Evolutionary conservation across 2,888 invertebrate species (phyloP).

Genomic region (Drosophila stalkeri): DNA sequence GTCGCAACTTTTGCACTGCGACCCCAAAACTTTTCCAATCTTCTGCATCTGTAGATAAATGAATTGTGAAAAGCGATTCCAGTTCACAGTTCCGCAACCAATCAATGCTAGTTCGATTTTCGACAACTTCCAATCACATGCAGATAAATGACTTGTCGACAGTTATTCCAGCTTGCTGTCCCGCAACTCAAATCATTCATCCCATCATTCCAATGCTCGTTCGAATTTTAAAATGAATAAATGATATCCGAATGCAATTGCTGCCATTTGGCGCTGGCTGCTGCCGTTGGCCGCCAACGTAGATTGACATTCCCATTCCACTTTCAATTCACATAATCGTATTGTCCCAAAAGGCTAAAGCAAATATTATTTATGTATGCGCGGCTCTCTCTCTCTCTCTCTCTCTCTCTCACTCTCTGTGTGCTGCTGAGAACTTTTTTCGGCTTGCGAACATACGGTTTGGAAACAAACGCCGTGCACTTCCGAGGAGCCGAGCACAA

Average conservation of each 20-base stretch:
- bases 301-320: slow-evolving; percentile 15
- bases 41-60: slow-evolving; percentile 48
- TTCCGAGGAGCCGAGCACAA: slow-evolving; percentile 56
- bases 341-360: slow-evolving; percentile 59
- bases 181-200: background rate
- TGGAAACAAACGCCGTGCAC: slow-evolving; percentile 53
- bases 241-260: slow-evolving; percentile 41
- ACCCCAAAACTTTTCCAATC: slow-evolving; percentile 36
- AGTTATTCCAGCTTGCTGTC: slow-evolving; percentile 4
- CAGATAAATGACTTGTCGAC: background rate
- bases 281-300: slow-evolving; percentile 27
- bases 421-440: slow-evolving; percentile 64
- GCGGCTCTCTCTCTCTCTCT: background rate
- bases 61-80: slow-evolving; percentile 22
- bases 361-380: slow-evolving; percentile 70
- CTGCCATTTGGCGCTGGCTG: slow-evolving; percentile 57
- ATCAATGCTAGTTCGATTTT: background rate
- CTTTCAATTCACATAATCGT: slow-evolving; percentile 22
- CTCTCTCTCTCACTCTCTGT: background rate
- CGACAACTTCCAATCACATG: slow-evolving; percentile 18
- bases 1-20: slow-evolving; percentile 71
- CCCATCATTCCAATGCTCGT: background rate
- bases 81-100: background rate
- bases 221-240: slow-evolving; percentile 12
- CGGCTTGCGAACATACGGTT: slow-evolving; percentile 61